phyloP scores from a whole-genome alignment of 1,140 invertebrate genomes.

The Eumaeus atala region DNA sequence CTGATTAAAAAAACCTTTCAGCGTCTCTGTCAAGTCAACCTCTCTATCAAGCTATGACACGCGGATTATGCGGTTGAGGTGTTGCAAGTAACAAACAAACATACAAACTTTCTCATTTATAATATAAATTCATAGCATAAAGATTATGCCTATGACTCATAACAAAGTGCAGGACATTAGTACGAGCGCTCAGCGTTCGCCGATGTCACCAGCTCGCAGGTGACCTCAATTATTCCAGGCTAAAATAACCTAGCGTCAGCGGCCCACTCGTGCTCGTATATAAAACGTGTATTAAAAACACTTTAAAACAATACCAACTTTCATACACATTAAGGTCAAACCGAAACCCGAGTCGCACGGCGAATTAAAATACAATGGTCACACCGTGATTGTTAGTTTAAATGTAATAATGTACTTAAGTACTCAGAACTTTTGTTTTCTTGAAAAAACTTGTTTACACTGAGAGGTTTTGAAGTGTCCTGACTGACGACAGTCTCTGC shows the following conservation, averaged over 20 bases:
- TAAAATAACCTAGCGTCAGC: neutral
- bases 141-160: too few species aligned
- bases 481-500: neutral
- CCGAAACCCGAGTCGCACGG: neutral
- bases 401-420: neutral
- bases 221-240: neutral
- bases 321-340: conserved; percentile 10
- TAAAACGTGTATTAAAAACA: neutral
- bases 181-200: neutral
- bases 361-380: conserved; percentile 8
- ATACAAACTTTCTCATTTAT: too few species aligned
- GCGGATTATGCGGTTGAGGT: too few species aligned
- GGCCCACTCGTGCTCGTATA: neutral
- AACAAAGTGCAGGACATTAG: too few species aligned
- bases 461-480: neutral
- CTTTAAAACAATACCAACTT: conserved; percentile 5
- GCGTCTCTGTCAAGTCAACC: too few species aligned
- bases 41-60: too few species aligned
- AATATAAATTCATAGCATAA: too few species aligned
- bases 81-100: too few species aligned
- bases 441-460: neutral
- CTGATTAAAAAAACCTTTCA: too few species aligned
- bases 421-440: neutral
- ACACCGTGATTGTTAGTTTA: neutral
- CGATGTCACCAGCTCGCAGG: neutral